Conservation (phyloP, 2,797 vertebrate genomes). For the Sebastes taczanowskii region DNA sequence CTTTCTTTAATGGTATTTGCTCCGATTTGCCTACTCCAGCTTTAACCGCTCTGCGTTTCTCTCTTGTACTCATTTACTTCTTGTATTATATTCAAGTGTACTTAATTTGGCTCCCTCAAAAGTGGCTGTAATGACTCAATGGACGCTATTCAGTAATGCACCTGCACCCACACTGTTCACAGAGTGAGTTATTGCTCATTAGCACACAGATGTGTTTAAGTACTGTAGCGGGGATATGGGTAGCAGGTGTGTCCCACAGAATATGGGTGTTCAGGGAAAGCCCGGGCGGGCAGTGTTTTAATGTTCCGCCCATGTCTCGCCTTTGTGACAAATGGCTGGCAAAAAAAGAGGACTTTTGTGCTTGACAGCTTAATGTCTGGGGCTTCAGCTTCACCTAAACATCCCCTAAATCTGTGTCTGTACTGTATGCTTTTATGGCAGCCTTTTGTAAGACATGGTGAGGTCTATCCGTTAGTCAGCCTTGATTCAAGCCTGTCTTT, state of each 20-base stretch:
- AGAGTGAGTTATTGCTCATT: constrained; percentile 43
- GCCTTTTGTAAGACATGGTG: constrained; percentile 18
- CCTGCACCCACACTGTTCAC: constrained; percentile 27
- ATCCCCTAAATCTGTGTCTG: not conserved
- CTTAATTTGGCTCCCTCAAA: constrained; percentile 3
- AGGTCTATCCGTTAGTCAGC: constrained; percentile 21
- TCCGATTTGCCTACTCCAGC: too few relatives aligned
- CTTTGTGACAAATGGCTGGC: constrained; percentile 25
- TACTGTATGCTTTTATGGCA: constrained; percentile 7
- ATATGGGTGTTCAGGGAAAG: constrained; percentile 31
- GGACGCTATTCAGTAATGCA: constrained; percentile 18
- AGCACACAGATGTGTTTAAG: constrained; percentile 30
- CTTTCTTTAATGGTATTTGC: too few relatives aligned
- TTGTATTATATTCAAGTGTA: not conserved
- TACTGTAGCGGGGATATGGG: constrained; percentile 9
- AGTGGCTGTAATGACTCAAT: constrained; percentile 8
- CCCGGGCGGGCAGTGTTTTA: not conserved
- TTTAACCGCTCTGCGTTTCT: not conserved
- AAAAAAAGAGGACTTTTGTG: constrained; percentile 21
- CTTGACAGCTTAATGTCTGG: not conserved
- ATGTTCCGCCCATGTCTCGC: not conserved
- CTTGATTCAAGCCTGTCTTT: constrained; percentile 50
- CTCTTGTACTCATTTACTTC: not conserved
- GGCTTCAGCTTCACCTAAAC: not conserved
- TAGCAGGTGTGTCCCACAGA: constrained; percentile 57